Percentiles rank a stretch among this genome's conserved stretches.
Conservation (phyloP, 2,888 invertebrate genomes). For the Scaptomyza caliginosa region DNA sequence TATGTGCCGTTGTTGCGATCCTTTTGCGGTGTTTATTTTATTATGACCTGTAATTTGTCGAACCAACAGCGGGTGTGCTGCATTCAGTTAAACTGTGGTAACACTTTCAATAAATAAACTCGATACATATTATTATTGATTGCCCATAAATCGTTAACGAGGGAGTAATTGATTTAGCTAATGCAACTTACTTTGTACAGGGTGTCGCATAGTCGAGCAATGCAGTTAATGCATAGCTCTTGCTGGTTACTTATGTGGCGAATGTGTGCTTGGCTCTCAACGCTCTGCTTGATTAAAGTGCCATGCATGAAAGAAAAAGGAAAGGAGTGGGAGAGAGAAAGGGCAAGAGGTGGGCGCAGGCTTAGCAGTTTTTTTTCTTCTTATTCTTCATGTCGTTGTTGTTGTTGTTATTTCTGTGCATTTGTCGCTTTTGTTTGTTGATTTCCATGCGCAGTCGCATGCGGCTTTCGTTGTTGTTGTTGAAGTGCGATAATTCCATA, state of each 20-base stretch:
- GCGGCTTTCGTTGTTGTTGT: conserved; percentile 33
- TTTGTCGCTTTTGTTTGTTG: conserved; percentile 70
- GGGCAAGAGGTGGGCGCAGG: conserved; percentile 15
- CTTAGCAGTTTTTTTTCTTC: conserved; percentile 24
- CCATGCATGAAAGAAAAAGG: conserved; percentile 34
- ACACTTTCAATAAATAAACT: conserved; percentile 2
- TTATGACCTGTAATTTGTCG: conserved; percentile 40
- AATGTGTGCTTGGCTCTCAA: conserved; percentile 39
- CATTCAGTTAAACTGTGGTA: neutral
- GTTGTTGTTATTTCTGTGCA: conserved; percentile 35
- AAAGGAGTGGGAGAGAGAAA: conserved; percentile 9
- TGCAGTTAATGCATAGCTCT: neutral
- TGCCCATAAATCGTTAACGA: neutral
- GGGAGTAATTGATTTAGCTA: neutral
- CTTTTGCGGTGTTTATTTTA: conserved; percentile 65
- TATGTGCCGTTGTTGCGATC: conserved; percentile 55
- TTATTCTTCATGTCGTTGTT: too few relatives aligned
- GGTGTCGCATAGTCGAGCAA: conserved; percentile 5
- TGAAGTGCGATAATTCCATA: conserved; percentile 77
- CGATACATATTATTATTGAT: neutral
- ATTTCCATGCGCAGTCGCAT: conserved; percentile 44
- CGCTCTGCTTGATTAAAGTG: conserved; percentile 71
- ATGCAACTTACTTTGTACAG: conserved; percentile 1
- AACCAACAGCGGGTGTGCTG: neutral
- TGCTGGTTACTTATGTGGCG: conserved; percentile 23